phyloP scores from a whole-genome alignment of 2,888 invertebrate species.

The Lasioglossum morio region DNA sequence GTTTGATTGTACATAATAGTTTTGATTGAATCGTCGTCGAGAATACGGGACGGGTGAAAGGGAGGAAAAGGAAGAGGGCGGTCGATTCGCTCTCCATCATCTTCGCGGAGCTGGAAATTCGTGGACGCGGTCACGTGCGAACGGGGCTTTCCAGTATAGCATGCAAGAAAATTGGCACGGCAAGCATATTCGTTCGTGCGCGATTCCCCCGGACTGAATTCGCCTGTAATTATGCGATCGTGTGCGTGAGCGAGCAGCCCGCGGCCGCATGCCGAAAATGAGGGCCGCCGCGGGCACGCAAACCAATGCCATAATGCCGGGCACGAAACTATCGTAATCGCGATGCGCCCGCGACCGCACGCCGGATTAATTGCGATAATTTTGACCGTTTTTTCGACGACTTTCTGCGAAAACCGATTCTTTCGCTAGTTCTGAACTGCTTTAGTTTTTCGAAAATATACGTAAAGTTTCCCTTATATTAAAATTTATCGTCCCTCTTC shows the following conservation, averaged over 20 bases:
- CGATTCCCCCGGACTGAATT: slow-evolving; percentile 31
- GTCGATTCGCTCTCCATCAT: background rate
- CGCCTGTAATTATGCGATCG: slow-evolving; percentile 34
- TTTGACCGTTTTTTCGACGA: background rate
- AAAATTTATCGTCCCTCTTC: no score
- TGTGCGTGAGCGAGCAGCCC: slow-evolving; percentile 18
- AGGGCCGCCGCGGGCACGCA: background rate
- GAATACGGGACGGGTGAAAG: background rate
- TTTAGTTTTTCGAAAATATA: no score
- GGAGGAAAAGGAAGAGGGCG: background rate
- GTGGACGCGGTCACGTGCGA: background rate
- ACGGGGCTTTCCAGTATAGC: background rate
- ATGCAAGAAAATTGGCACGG: slow-evolving; percentile 38
- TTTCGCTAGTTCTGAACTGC: no score
- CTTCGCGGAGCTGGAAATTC: background rate
- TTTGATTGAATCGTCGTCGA: background rate
- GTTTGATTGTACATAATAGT: background rate
- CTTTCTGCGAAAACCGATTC: background rate
- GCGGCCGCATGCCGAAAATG: slow-evolving; percentile 1
- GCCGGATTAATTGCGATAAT: background rate
- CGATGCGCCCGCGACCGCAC: background rate
- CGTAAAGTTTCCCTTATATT: no score
- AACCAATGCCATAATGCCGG: background rate
- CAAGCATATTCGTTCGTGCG: slow-evolving; percentile 31
- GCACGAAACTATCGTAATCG: background rate